Conservation (phyloP, 2,797 vertebrate genomes). For the Platyrinchus mystaceus region DNA sequence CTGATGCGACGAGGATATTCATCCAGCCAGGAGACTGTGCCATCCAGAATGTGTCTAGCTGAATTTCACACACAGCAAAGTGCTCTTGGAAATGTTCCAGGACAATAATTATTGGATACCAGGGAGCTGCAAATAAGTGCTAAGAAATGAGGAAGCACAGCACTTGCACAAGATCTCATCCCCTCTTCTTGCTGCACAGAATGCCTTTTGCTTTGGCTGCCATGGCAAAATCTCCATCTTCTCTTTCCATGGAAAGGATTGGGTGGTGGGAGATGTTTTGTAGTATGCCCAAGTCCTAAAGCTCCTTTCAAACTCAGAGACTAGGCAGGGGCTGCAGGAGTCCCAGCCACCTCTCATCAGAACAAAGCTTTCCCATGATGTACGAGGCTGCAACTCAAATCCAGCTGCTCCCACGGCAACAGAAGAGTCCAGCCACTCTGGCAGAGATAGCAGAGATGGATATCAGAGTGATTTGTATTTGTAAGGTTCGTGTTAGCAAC, state of each 20-base stretch:
- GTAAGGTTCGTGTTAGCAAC: neutral
- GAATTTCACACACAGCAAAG: conserved; percentile 33
- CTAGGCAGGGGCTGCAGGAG: neutral
- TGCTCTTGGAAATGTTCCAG: conserved; percentile 17
- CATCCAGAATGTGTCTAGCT: conserved; percentile 26
- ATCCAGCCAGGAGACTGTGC: neutral
- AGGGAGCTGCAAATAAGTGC: conserved; percentile 39
- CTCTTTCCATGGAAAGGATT: neutral
- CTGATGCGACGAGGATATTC: neutral
- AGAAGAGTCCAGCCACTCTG: neutral
- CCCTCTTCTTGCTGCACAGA: neutral
- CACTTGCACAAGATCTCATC: neutral
- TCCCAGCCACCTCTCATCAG: neutral
- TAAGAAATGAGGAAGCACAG: conserved; percentile 29
- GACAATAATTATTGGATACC: conserved; percentile 22
- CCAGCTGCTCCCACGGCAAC: neutral
- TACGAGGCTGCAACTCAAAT: neutral
- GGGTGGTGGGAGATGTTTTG: neutral
- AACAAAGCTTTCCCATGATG: neutral
- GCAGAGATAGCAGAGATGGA: neutral
- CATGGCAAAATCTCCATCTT: neutral
- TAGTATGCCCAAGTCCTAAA: neutral
- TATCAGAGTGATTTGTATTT: neutral
- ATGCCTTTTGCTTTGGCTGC: neutral
- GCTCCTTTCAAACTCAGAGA: neutral